These are phyloP conservation scores for Adelognathus sp. DNA, from an alignment of 2,888 invertebrate genomes.

Conservation along the genomic window DNA sequence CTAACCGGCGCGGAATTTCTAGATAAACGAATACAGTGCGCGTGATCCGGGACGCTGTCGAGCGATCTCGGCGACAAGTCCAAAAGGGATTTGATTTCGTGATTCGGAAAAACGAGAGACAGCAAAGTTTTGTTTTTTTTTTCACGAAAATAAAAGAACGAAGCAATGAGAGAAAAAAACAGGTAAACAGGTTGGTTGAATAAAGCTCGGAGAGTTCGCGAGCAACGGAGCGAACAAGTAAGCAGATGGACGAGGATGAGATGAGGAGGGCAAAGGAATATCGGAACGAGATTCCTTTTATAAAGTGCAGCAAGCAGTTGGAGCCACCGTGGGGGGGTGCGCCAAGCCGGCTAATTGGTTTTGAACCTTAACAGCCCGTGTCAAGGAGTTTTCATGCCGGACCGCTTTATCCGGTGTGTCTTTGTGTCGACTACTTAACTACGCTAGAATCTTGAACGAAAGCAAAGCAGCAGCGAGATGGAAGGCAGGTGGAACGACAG, in stretches of 20 bases:
- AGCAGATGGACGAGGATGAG: background rate
- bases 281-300: background rate
- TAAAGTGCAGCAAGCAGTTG: background rate
- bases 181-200: background rate
- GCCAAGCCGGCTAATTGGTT: conserved; percentile 46
- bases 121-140: background rate
- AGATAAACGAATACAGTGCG: background rate
- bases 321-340: background rate
- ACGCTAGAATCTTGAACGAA: conserved; percentile 12
- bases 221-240: background rate
- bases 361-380: conserved; percentile 30
- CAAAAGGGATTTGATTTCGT: conserved; percentile 11
- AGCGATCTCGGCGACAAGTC: background rate
- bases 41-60: conserved; percentile 16
- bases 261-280: background rate
- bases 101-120: background rate
- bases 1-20: conserved; percentile 28
- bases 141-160: background rate
- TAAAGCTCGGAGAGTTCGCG: background rate
- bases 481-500: background rate
- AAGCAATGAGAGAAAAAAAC: background rate
- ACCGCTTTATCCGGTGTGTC: conserved; percentile 28
- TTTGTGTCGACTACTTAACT: conserved; percentile 42
- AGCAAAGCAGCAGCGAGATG: background rate
- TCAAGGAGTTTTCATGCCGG: conserved; percentile 38